phyloP scores from a whole-genome alignment of 23 tunicate species.

The Ciona savignyi region DNA sequence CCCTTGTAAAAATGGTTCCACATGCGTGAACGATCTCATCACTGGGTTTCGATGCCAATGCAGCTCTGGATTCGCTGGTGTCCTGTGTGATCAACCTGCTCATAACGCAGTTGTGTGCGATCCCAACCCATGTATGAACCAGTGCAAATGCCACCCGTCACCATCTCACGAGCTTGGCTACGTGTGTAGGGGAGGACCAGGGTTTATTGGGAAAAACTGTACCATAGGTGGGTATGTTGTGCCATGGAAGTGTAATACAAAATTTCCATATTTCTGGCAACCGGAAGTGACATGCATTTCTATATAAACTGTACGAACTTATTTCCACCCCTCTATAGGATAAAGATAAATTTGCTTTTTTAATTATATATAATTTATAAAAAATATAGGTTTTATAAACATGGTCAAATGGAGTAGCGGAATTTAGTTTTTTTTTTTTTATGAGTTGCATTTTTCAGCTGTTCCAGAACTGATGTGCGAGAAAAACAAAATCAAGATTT shows the following conservation, averaged over 20 bases:
- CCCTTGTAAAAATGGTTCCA: background rate
- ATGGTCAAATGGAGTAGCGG: too few species aligned
- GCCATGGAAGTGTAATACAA: too few species aligned
- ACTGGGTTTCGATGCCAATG: slow-evolving; percentile 6
- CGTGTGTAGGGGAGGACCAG: background rate
- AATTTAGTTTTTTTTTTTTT: too few species aligned
- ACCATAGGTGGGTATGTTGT: background rate
- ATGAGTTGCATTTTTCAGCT: too few species aligned
- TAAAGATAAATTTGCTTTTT: too few species aligned
- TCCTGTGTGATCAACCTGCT: background rate
- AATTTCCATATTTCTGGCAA: too few species aligned
- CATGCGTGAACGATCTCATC: background rate
- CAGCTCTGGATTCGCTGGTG: background rate
- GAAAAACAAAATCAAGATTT: background rate
- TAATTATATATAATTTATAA: too few species aligned
- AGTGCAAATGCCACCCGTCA: background rate
- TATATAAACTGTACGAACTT: too few species aligned
- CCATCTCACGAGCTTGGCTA: slow-evolving; percentile 6
- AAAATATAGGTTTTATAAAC: too few species aligned
- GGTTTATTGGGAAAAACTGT: slow-evolving; percentile 9
- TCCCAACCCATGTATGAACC: slow-evolving; percentile 4
- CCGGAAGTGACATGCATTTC: too few species aligned
- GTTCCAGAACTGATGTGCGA: background rate
- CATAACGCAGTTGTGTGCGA: background rate
- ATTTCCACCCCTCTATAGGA: too few species aligned